phyloP scores from a whole-genome alignment of 2,113 vertebrate species.

The Felis chaus region DNA sequence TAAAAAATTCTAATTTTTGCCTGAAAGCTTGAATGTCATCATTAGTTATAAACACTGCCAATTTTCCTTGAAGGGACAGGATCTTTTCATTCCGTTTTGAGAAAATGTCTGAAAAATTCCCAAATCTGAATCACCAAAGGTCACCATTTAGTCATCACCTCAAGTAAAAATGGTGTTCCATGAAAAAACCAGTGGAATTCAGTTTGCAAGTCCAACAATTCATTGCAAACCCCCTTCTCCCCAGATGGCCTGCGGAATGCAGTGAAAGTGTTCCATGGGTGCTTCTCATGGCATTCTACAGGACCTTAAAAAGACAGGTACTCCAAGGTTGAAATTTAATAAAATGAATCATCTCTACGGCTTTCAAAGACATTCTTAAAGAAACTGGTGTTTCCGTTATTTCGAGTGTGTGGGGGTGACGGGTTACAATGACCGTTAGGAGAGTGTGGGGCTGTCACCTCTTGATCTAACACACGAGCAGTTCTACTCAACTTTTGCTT shows the following conservation, averaged over 20 bases:
- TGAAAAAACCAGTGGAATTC: neutral
- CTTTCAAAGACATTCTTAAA: neutral
- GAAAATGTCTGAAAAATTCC: constrained; percentile 17
- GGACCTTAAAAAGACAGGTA: neutral
- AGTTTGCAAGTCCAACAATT: neutral
- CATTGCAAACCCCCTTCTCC: neutral
- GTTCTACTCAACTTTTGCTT: neutral
- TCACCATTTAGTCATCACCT: neutral
- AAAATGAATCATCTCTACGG: neutral
- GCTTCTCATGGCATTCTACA: neutral
- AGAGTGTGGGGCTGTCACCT: neutral
- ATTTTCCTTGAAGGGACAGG: neutral
- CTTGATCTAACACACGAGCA: neutral
- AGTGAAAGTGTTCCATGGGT: neutral
- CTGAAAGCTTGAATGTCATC: constrained; percentile 17
- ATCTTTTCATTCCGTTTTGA: neutral
- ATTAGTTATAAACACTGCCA: neutral
- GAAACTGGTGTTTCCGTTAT: neutral
- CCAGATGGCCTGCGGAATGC: neutral
- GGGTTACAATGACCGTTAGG: neutral
- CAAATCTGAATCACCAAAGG: neutral
- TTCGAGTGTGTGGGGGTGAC: too few species aligned
- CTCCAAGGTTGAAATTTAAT: neutral
- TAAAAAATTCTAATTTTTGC: neutral
- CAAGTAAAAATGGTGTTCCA: neutral